Percentiles rank a stretch among this genome's conserved stretches.
These are phyloP conservation scores for Apis florea DNA, from an alignment of 1,140 invertebrate genomes.

Conservation along the genomic window DNA sequence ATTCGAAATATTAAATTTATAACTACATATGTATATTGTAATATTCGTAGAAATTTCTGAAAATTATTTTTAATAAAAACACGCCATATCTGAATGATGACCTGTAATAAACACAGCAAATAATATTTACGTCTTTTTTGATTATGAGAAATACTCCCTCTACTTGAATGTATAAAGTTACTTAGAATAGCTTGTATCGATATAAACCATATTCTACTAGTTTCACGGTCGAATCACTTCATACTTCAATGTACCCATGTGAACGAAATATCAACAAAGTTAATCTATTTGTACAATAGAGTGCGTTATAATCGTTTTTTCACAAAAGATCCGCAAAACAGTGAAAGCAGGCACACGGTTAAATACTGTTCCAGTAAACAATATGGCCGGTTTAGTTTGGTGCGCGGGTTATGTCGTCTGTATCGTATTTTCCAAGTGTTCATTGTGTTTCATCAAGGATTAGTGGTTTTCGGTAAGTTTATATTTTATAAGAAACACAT, in stretches of 20 bases:
- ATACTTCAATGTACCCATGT: not conserved
- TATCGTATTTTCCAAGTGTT: conserved; percentile 53
- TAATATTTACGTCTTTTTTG: conserved; percentile 20
- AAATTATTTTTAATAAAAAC: not conserved
- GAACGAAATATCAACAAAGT: not conserved
- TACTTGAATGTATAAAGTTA: not conserved
- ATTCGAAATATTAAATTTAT: too few species aligned
- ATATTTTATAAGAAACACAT: too few species aligned
- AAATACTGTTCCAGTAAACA: conserved; percentile 67
- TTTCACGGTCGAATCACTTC: not conserved
- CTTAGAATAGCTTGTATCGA: not conserved
- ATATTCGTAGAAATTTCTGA: not conserved
- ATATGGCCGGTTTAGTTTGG: conserved; percentile 72
- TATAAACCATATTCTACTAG: conserved; percentile 5
- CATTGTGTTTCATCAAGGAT: conserved; percentile 44
- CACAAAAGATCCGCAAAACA: conserved; percentile 15
- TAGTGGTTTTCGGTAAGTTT: conserved; percentile 65
- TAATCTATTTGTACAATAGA: not conserved
- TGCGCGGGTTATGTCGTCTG: conserved; percentile 70
- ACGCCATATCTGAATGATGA: not conserved
- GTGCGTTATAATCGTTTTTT: conserved; percentile 5
- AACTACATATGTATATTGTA: not conserved
- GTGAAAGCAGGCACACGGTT: conserved; percentile 33
- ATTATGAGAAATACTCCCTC: conserved; percentile 12
- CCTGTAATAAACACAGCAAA: conserved; percentile 19